A percentile compares a stretch with the other conserved stretches of the same genome.
Conservation (phyloP, 2,888 invertebrate species). For the Camptogramma bilineatum region DNA sequence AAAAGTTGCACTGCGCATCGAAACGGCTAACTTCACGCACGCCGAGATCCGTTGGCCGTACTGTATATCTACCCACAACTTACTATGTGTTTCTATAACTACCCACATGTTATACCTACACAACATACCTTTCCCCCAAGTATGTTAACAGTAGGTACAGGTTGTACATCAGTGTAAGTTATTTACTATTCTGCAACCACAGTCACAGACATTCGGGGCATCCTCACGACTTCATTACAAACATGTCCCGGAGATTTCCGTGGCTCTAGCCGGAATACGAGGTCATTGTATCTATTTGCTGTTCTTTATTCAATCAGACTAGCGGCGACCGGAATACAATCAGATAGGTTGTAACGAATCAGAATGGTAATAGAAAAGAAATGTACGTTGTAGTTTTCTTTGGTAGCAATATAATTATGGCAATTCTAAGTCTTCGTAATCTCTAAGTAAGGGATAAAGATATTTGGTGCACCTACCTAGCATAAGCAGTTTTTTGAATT, state of each 20-base stretch:
- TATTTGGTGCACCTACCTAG: too few relatives aligned
- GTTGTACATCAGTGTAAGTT: background rate
- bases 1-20: too few relatives aligned
- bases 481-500: too few relatives aligned
- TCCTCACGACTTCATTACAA: slow-evolving; percentile 34
- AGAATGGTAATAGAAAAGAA: background rate
- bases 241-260: slow-evolving; percentile 30
- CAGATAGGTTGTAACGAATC: slow-evolving; percentile 6
- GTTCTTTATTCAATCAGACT: slow-evolving; percentile 18
- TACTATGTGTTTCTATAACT: too few relatives aligned
- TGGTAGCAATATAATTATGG: background rate
- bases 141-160: too few relatives aligned
- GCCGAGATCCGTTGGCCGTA: too few relatives aligned
- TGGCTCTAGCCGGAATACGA: slow-evolving; percentile 8
- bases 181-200: slow-evolving; percentile 28
- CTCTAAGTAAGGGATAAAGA: too few relatives aligned
- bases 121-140: too few relatives aligned
- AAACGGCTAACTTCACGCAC: too few relatives aligned
- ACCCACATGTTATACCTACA: too few relatives aligned
- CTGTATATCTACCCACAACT: too few relatives aligned
- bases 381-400: background rate
- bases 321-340: slow-evolving; percentile 10
- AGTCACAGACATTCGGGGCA: slow-evolving; percentile 17
- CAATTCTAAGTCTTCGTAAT: too few relatives aligned
- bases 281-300: slow-evolving; percentile 17